Evolutionary conservation across 2,113 vertebrate species (phyloP), one percentile per base, ranked within the genome.

Genomic region (Xyrauchen texanus): DNA sequence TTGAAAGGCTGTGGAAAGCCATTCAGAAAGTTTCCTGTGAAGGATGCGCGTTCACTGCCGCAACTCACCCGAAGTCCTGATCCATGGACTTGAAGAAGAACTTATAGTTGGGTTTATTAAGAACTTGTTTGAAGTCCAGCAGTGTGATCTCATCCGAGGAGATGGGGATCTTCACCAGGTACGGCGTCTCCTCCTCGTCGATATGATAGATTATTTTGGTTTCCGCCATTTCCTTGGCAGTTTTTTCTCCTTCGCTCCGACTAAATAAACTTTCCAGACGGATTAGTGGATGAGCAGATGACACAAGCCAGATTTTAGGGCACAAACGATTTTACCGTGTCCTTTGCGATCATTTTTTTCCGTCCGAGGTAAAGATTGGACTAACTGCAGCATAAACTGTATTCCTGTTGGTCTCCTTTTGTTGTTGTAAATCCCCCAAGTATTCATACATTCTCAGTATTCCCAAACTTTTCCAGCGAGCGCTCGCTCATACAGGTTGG

Each of bases 191-290:
- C 52, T 55, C 52, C 11, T 55, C 52, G 52, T 55, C 92, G 85
- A 93, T 86, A 81, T 93, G 92, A 88, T 93, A 93, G 66, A 93
- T 93, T 86, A 93, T 91, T 89, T 93, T 93, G 76, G 91, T 93
- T 87, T 93, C 92, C 79, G 85, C 86, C 60, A 85, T 76, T 44
- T 77, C 68, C 65, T 80, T 82, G 79, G 87, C 89, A 55, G 52
- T 88, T 85, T 81, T 78, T 86, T 84, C 11, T 85, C 53, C 12
- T 42, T 49, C 60, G 75, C 68, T 49, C 79, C 51, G 53, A 78
- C 52, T 75, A 55, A 55, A 55, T 10, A 12, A 12, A 55, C 81
- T 63, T 58, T 82, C 42, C 0, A 81, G 84, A 76, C 82, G 87
- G 86, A 85, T 84, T 83, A 74, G 65, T 46, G 34, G 7, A 45